phyloP scores from a whole-genome alignment of 2,113 vertebrate genomes.

The Cinclus mexicanus region DNA sequence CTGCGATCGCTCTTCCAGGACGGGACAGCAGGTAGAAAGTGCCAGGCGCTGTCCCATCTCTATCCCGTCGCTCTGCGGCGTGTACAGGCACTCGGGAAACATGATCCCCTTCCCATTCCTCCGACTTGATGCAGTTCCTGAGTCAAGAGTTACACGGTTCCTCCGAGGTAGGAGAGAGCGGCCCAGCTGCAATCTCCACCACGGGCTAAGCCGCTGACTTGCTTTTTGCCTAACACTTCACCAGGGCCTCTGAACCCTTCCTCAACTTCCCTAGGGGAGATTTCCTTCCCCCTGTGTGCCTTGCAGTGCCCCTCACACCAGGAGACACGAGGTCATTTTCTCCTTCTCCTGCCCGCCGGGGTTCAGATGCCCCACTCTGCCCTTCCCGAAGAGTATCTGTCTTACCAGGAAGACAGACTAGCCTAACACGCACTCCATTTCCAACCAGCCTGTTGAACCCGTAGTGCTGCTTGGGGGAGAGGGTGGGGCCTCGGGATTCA shows the following conservation, averaged over 20 bases:
- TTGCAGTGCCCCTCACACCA: neutral
- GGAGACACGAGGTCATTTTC: neutral
- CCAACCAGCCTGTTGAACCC: constrained; percentile 17
- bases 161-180: neutral
- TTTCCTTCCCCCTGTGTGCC: neutral
- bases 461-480: constrained; percentile 14
- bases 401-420: neutral
- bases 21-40: neutral
- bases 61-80: neutral
- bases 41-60: neutral
- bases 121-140: neutral
- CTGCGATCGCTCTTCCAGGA: neutral
- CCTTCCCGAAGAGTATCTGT: neutral
- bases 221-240: constrained; percentile 15
- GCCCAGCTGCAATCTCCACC: constrained; percentile 41
- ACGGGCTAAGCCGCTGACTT: neutral
- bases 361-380: neutral
- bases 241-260: neutral
- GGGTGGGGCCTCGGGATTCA: constrained; percentile 11
- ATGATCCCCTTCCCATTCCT: neutral
- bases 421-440: neutral
- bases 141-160: constrained; percentile 12
- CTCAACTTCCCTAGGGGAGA: neutral
- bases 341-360: neutral
- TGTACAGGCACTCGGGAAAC: neutral